Base-by-base conservation (phyloP, 2,888 invertebrate genomes). In the Urechis unicinctus region DNA sequence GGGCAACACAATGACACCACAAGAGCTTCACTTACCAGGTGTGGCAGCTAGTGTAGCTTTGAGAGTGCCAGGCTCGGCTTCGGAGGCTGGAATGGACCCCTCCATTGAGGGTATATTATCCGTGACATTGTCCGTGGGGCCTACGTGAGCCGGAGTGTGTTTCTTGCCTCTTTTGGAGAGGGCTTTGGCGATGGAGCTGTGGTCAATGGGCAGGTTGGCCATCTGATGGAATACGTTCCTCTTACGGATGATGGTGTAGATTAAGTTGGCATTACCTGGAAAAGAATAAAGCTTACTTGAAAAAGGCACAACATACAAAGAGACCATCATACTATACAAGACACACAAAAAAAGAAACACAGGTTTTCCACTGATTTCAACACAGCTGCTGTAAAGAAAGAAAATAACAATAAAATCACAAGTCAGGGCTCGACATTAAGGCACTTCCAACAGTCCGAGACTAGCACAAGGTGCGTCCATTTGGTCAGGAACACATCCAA, bases 171-270 rank as follows among this genome's bases (percentile, higher is more conserved):
- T 64, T 53, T 78, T 79, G 17, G 77, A 79, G 42, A 83, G 68
- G 13, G 89, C 87, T 72, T 88, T 87, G 41, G 88, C 70, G 70
- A 98, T 96, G 61, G 92, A 88, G 28, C 86, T 82, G 78, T 89
- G 89, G 78, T 98, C 97, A 58, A 90, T 89, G 5, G 96, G 94
- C 64, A 99, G 80, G 81, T 97, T 98, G n/a, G 96, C 94, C 69
- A 99, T 82, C 61, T 89, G 87, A 81, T 98, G 96, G 81, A 98
- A 98, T 56, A 97, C 94, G 76, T 90, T 90, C n/a, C 98, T 85
- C 78, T 99, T 98, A 52, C 97, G 85, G 70, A 98, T 98, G 63
- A 99, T 96, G 1, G 97, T 98, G 81, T 99, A 98, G 29, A 98
- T 93, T 68, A 98, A 83, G 82, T 96, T 97, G 1, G 96, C 91